phyloP scores from a whole-genome alignment of 2,888 invertebrate species.

The Lepidochrysops patricia region DNA sequence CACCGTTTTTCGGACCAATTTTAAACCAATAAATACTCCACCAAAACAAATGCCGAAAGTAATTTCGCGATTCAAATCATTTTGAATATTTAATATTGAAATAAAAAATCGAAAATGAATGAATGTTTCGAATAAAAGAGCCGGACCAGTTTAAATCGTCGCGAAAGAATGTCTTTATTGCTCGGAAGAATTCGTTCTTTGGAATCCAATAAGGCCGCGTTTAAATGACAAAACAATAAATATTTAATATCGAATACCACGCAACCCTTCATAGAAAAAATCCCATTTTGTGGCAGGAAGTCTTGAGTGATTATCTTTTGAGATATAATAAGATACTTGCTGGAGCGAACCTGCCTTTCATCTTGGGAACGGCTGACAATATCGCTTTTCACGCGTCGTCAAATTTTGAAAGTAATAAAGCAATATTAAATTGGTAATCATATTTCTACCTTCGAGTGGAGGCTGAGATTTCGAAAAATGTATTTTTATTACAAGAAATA shows the following conservation, averaged over 20 bases:
- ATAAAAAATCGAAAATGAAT: constrained; percentile 5
- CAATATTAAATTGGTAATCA: constrained; percentile 1
- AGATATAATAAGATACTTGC: constrained; percentile 5
- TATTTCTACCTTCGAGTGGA: background rate
- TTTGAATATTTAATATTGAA: constrained; percentile 4
- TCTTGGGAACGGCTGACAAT: background rate
- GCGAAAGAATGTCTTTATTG: constrained; percentile 61
- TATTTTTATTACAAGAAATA: background rate
- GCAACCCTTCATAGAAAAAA: constrained; percentile 8
- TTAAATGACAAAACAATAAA: constrained; percentile 27
- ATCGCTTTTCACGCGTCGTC: background rate
- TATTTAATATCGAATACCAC: constrained; percentile 7
- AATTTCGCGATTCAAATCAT: background rate
- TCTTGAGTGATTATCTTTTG: background rate
- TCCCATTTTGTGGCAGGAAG: background rate
- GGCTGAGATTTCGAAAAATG: background rate
- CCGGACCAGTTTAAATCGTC: constrained; percentile 12
- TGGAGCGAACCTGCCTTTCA: background rate
- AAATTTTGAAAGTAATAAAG: constrained; percentile 6
- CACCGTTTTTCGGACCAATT: background rate
- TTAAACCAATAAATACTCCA: background rate
- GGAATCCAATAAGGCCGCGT: constrained; percentile 52
- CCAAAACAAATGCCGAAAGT: background rate
- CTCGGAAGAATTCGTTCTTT: constrained; percentile 36
- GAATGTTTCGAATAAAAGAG: constrained; percentile 15